Percentiles rank a stretch among this genome's conserved stretches.
phyloP scores from a whole-genome alignment of 2,113 vertebrate genomes.

The Podilymbus podiceps region DNA sequence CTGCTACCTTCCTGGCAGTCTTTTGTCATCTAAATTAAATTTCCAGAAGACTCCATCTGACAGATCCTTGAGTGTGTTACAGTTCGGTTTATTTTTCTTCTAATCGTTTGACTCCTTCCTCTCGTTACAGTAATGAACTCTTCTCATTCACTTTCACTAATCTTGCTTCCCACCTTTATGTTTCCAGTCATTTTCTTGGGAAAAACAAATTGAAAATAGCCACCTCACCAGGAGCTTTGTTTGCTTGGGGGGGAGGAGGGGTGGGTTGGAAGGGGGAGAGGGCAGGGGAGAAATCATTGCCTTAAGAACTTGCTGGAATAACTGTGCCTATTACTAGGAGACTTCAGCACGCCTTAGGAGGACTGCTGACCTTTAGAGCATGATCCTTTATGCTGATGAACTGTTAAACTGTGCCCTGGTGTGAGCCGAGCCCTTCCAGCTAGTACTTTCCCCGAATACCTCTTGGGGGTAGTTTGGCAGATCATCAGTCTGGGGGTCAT shows the following conservation, averaged over 20 bases:
- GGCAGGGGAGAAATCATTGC: neutral
- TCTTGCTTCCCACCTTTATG: neutral
- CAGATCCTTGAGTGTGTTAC: neutral
- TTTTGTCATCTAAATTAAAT: neutral
- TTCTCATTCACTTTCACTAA: neutral
- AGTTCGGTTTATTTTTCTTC: neutral
- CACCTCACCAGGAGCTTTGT: neutral
- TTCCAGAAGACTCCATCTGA: neutral
- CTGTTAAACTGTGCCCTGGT: neutral
- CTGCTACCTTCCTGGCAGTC: neutral
- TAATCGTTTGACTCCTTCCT: neutral
- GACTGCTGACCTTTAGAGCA: conserved; percentile 11
- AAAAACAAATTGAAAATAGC: neutral
- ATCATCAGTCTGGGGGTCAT: neutral
- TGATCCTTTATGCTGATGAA: neutral
- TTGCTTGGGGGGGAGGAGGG: neutral
- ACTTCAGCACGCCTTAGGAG: neutral
- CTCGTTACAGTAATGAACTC: neutral
- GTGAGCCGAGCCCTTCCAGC: neutral
- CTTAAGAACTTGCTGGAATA: neutral
- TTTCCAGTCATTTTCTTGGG: neutral
- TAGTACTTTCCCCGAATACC: neutral
- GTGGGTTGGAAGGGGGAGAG: neutral
- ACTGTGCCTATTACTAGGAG: neutral
- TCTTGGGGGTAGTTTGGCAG: neutral